A percentile compares a stretch with the other conserved stretches of the same genome.
These are phyloP conservation scores for Lycia hirtaria DNA, from an alignment of 2,888 invertebrate species.

Conservation along the genomic window DNA sequence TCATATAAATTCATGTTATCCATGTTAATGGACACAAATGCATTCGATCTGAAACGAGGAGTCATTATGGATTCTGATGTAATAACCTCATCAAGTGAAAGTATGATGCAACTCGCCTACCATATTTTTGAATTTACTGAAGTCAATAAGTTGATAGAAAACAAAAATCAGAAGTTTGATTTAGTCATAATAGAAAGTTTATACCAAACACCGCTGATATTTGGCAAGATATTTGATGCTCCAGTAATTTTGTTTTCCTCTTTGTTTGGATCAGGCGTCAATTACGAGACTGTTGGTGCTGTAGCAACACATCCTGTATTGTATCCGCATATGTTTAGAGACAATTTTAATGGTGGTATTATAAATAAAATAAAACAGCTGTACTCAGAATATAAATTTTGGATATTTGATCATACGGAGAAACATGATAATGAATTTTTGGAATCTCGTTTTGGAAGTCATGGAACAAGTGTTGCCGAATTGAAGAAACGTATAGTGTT, in stretches of 20 bases:
- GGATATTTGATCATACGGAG: slow-evolving; percentile 21
- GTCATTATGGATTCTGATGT: slow-evolving; percentile 28
- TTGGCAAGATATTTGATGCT: slow-evolving; percentile 48
- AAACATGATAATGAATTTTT: slow-evolving; percentile 40
- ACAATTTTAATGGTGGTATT: slow-evolving; percentile 35
- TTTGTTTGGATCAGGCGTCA: slow-evolving; percentile 38
- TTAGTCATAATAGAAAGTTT: slow-evolving; percentile 49
- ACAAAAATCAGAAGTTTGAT: slow-evolving; percentile 51
- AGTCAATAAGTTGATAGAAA: slow-evolving; percentile 42
- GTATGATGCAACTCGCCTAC: slow-evolving; percentile 3
- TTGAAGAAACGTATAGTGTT: slow-evolving; percentile 48
- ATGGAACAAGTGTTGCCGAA: slow-evolving; percentile 44
- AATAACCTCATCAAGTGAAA: not conserved
- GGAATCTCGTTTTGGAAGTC: slow-evolving; percentile 44
- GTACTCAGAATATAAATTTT: slow-evolving; percentile 38
- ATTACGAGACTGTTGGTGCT: slow-evolving; percentile 44
- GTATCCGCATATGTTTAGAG: slow-evolving; percentile 41
- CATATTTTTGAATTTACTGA: slow-evolving; percentile 29
- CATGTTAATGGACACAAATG: not conserved
- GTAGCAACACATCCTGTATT: slow-evolving; percentile 43
- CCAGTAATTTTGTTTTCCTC: slow-evolving; percentile 49
- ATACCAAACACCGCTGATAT: slow-evolving; percentile 39
- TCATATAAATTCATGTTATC: slow-evolving; percentile 29
- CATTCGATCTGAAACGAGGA: slow-evolving; percentile 30
- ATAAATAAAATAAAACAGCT: slow-evolving; percentile 41